These are phyloP conservation scores for Eudasyphora cyanicolor DNA, from an alignment of 2,888 invertebrate species.

Conservation along the genomic window DNA sequence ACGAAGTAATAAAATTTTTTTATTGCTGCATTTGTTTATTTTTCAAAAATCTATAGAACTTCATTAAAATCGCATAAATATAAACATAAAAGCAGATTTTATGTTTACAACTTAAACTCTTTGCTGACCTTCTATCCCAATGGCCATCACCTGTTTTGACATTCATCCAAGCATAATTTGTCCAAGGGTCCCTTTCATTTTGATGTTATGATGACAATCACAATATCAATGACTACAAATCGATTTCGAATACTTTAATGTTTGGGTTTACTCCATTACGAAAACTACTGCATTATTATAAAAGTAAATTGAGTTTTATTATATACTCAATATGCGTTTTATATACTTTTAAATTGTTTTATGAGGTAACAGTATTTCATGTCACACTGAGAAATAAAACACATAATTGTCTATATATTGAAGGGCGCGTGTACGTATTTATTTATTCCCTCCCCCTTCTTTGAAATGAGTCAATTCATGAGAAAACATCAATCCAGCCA, in stretches of 20 bases:
- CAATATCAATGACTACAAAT: not conserved
- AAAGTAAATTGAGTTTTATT: constrained; percentile 15
- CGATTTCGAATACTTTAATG: too few relatives aligned
- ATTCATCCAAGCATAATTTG: too few relatives aligned
- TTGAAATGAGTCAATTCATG: constrained; percentile 18
- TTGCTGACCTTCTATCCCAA: constrained; percentile 3
- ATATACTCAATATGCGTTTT: constrained; percentile 32
- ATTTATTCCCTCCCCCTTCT: constrained; percentile 16
- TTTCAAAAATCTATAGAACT: not conserved
- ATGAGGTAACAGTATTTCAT: not conserved
- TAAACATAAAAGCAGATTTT: not conserved
- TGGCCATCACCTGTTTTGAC: constrained; percentile 8
- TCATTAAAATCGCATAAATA: constrained; percentile 23
- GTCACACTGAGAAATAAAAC: too few relatives aligned
- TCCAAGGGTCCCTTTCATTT: not conserved
- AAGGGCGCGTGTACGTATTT: too few relatives aligned
- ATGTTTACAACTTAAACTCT: not conserved
- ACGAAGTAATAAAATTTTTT: too few relatives aligned
- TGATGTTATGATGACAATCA: not conserved
- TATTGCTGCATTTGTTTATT: too few relatives aligned
- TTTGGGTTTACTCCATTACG: not conserved
- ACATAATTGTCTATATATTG: not conserved
- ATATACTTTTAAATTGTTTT: constrained; percentile 54
- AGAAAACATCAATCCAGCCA: not conserved
- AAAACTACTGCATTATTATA: too few relatives aligned